Percentiles rank a stretch among this genome's conserved stretches.
phyloP scores from a whole-genome alignment of 2,113 vertebrate genomes.

The Psephotus haematonotus region DNA sequence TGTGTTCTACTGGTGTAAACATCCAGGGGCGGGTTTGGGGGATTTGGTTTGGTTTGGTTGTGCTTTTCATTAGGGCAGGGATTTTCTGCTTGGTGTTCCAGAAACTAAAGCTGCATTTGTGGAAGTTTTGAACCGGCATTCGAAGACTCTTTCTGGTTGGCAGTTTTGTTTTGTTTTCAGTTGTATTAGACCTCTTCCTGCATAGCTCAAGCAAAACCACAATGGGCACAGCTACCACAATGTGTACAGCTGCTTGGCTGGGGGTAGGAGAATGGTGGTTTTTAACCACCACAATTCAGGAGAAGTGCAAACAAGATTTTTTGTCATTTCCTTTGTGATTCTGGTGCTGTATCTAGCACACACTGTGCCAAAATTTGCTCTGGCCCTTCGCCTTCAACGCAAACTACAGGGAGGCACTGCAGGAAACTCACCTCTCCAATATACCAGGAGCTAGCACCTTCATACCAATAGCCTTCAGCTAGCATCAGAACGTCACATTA shows the following conservation, averaged over 20 bases:
- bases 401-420: not conserved
- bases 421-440: not conserved
- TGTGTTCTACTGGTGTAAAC: not conserved
- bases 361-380: not conserved
- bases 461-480: not conserved
- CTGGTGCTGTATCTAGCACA: not conserved
- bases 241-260: not conserved
- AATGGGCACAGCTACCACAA: not conserved
- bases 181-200: not conserved
- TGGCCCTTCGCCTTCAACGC: not conserved
- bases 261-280: not conserved
- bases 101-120: not conserved
- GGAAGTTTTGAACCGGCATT: not conserved
- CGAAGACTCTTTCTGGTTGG: not conserved
- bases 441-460: not conserved
- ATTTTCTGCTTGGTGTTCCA: not conserved
- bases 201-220: not conserved
- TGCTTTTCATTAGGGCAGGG: not conserved
- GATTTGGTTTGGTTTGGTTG: not conserved
- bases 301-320: not conserved
- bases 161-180: not conserved
- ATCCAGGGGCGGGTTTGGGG: not conserved
- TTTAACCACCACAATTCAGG: not conserved
- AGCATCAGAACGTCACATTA: not conserved
- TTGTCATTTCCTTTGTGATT: not conserved